phyloP scores from a whole-genome alignment of 2,797 vertebrate species.

The Chelidonichthys spinosus region DNA sequence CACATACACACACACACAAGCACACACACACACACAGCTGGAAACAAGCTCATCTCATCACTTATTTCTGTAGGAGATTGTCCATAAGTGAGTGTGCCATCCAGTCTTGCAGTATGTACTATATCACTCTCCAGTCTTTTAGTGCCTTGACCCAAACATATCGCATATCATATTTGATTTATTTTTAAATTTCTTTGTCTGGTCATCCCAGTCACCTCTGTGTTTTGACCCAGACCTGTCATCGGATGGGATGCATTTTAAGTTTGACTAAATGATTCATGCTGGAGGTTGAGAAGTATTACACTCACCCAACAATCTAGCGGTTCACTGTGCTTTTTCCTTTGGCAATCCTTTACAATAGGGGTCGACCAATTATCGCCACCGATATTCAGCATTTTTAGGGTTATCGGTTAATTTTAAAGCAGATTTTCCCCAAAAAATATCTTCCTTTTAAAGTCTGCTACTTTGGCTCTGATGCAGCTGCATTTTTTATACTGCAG shows the following conservation, averaged over 20 bases:
- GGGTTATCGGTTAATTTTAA: too few species aligned
- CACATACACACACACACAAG: slow-evolving; percentile 19
- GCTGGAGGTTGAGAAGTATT: slow-evolving; percentile 3
- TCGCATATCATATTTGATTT: not conserved
- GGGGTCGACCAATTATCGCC: too few species aligned
- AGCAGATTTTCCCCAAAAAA: too few species aligned
- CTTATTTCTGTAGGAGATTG: slow-evolving; percentile 35
- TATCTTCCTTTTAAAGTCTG: too few species aligned
- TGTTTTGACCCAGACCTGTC: slow-evolving; percentile 11
- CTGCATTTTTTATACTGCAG: too few species aligned
- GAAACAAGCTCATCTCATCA: slow-evolving; percentile 25
- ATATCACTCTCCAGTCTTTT: slow-evolving; percentile 39
- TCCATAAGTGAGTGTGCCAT: slow-evolving; percentile 35
- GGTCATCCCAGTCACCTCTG: not conserved
- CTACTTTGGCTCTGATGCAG: too few species aligned
- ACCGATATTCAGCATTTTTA: too few species aligned
- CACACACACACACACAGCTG: slow-evolving; percentile 19
- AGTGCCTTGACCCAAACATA: slow-evolving; percentile 40
- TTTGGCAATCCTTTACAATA: slow-evolving; percentile 1
- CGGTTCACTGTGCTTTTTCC: not conserved
- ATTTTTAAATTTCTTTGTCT: not conserved
- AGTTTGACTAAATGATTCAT: slow-evolving; percentile 43
- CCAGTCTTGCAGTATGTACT: slow-evolving; percentile 18
- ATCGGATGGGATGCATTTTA: not conserved
- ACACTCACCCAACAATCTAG: not conserved